Evolutionary conservation across 2,113 vertebrate species (phyloP).

Genomic region (Coptodon rendalli): DNA sequence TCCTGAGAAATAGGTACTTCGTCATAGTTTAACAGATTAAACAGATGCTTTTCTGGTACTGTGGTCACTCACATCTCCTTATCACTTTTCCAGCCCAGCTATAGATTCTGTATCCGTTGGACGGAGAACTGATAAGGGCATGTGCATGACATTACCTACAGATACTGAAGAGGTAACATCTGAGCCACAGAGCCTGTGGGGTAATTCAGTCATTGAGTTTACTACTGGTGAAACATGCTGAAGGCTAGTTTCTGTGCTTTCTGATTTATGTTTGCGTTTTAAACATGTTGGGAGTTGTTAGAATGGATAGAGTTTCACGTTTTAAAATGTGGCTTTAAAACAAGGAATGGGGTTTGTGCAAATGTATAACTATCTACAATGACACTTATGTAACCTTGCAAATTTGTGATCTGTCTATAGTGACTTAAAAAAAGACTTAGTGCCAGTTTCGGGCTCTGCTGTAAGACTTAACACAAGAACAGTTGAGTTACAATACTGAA

Average conservation of each 20-base stretch:
- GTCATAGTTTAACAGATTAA: background rate
- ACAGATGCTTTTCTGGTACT: constrained; percentile 1
- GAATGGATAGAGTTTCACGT: background rate
- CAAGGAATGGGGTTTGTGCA: background rate
- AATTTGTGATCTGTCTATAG: background rate
- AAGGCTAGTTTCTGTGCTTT: background rate
- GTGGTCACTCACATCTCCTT: constrained; percentile 85
- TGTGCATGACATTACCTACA: constrained; percentile 78
- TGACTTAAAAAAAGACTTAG: background rate
- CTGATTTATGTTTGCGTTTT: background rate
- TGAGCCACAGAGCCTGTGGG: background rate
- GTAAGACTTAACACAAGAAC: background rate
- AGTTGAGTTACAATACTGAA: background rate
- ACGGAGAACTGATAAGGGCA: constrained; percentile 99
- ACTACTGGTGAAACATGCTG: background rate
- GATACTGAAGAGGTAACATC: constrained; percentile 11
- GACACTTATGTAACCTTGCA: background rate
- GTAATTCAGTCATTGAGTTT: background rate
- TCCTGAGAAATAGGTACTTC: background rate
- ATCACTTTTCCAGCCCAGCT: constrained; percentile 99
- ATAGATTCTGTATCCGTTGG: constrained; percentile 84
- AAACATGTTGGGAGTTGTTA: background rate
- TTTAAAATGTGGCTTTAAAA: background rate
- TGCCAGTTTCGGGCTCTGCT: background rate
- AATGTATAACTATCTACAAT: background rate